Base-by-base conservation (phyloP, 2,888 invertebrate genomes). In the Noctua janthina region DNA sequence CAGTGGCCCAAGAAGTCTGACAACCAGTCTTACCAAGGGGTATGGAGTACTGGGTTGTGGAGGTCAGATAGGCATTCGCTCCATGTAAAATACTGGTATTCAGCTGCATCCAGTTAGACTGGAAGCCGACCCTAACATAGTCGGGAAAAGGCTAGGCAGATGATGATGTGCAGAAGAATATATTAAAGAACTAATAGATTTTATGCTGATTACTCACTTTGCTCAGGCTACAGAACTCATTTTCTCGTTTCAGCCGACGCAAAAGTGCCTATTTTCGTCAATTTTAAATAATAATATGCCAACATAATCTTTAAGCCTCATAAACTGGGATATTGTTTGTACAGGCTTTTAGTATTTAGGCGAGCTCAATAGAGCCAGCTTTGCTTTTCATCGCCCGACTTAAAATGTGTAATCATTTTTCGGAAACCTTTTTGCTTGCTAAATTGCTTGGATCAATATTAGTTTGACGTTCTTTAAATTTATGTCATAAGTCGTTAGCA, bases 241-340 rank as follows among this genome's bases (percentile, higher is more conserved):
- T 78, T 62, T 76, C 67, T 51, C 43, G 69, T 67, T 81, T 49
- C 51, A 62, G 64, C 51, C 64, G 51, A 59, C 67, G 51, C 62
- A 29, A 64, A 82, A 78, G 70, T 68, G 69, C 74, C 79, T 79
- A 78, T 84, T 85, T 72, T 69, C 78, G 35, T 79, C 69, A 78
- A 83, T 78, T 84, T 83, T 69, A 80, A 84, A 86, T 66, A 62
- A 62, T 29, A 66, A 66, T 79, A 82, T 71, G 51, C 74, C 46
- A 70, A 78, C 79, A 79, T 83, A 78, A 82, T 88, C 43, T 79
- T 74, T 73, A 76, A 79, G 78, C 76, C 56, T 78, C 84, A 80
- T 88, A 81, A 88, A 88, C 77, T 59, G 62, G 69, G 70, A 79
- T 88, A 76, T 81, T 88, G 76, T 84, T 88, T 75, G 74, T 74